Conservation (phyloP, 35 echinoderm and acorn worm genomes). For the Apostichopus japonicus region DNA sequence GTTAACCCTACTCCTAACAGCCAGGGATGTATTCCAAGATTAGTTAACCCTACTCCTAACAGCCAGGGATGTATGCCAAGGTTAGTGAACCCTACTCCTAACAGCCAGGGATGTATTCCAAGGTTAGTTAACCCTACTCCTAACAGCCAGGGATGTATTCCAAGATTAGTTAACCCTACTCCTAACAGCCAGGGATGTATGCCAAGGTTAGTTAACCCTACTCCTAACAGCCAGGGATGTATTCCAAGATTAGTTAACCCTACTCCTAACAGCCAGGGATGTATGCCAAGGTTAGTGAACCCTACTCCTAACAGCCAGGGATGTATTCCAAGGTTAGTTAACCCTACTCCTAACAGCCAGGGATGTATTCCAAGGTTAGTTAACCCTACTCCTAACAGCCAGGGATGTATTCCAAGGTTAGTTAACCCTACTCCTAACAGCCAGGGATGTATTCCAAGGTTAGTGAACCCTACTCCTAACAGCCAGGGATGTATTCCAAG, state of each 20-base stretch:
- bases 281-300: too few relatives aligned
- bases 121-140: too few relatives aligned
- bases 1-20: constrained; percentile 60
- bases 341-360: constrained; percentile 61
- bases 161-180: too few relatives aligned
- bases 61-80: constrained; percentile 33
- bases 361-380: not conserved
- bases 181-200: constrained; percentile 39
- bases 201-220: too few relatives aligned
- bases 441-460: constrained; percentile 25
- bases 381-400: constrained; percentile 59
- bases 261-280: constrained; percentile 61
- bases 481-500: constrained; percentile 36
- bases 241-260: too few relatives aligned
- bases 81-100: constrained; percentile 54
- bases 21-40: constrained; percentile 25
- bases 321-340: too few relatives aligned
- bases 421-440: constrained; percentile 60
- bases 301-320: constrained; percentile 58
- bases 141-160: constrained; percentile 41
- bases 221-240: constrained; percentile 54
- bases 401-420: constrained; percentile 19
- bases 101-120: constrained; percentile 44
- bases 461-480: constrained; percentile 58
- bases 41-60: constrained; percentile 58